These are phyloP conservation scores for Bombus soroeensis DNA, from an alignment of 1,140 invertebrate species.

Conservation along the genomic window DNA sequence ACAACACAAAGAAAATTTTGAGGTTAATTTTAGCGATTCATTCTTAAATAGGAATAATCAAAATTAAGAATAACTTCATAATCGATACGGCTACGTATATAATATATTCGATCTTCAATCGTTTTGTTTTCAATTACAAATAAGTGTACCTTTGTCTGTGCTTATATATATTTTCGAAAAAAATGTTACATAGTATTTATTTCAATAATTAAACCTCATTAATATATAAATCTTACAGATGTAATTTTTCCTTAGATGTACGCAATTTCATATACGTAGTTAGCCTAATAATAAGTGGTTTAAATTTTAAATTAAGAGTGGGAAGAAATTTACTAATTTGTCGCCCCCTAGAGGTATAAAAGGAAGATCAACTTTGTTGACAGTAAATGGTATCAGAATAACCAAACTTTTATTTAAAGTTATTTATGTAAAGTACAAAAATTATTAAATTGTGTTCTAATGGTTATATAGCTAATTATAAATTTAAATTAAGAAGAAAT, in stretches of 20 bases:
- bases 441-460: not conserved
- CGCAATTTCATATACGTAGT: not conserved
- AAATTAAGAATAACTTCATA: conserved; percentile 6
- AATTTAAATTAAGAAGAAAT: too few species aligned
- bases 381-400: not conserved
- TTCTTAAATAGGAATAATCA: not conserved
- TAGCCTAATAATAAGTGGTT: too few species aligned
- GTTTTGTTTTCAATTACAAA: not conserved
- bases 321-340: not conserved
- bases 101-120: conserved; percentile 1
- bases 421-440: not conserved
- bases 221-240: not conserved
- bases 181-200: not conserved
- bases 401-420: not conserved
- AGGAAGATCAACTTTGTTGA: not conserved
- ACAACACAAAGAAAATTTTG: not conserved
- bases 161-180: not conserved
- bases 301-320: too few species aligned
- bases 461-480: not conserved
- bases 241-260: not conserved
- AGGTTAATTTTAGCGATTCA: not conserved
- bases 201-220: not conserved
- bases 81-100: not conserved
- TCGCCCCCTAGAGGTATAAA: not conserved
- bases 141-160: not conserved